These are phyloP conservation scores for Polypterus bichir DNA, from an alignment of 2,113 vertebrate genomes.

Conservation along the genomic window DNA sequence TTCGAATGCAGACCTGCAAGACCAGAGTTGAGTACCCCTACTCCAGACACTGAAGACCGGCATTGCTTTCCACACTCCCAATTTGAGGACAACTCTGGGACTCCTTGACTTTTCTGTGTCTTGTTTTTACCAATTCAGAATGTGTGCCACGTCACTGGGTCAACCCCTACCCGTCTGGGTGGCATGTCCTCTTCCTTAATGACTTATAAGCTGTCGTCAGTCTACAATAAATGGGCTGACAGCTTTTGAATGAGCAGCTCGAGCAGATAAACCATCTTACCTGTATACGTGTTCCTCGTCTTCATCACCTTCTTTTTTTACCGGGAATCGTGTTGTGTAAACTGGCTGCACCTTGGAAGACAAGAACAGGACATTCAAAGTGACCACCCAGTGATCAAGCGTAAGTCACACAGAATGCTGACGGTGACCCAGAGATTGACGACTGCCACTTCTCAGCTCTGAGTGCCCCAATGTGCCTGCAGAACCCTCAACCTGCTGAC, in stretches of 20 bases:
- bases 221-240: background rate
- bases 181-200: background rate
- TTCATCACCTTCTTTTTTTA: background rate
- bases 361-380: background rate
- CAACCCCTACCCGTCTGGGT: background rate
- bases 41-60: too few relatives aligned
- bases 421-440: too few relatives aligned
- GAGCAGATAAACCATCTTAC: slow-evolving; percentile 18
- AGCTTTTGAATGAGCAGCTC: background rate
- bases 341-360: slow-evolving; percentile 28
- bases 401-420: too few relatives aligned
- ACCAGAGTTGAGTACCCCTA: too few relatives aligned
- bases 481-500: background rate
- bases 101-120: background rate
- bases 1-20: too few relatives aligned
- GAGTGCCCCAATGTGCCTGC: slow-evolving; percentile 12
- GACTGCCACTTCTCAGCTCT: background rate
- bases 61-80: too few relatives aligned
- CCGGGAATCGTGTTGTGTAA: background rate
- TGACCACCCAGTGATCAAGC: too few relatives aligned
- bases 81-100: too few relatives aligned
- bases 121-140: background rate
- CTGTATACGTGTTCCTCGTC: slow-evolving; percentile 27
- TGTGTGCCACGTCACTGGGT: background rate
- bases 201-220: too few relatives aligned